Percentiles rank a stretch among this genome's conserved stretches.
Evolutionary conservation across 1,140 invertebrate species (phyloP).

Genomic region (Drosophila sp.): DNA sequence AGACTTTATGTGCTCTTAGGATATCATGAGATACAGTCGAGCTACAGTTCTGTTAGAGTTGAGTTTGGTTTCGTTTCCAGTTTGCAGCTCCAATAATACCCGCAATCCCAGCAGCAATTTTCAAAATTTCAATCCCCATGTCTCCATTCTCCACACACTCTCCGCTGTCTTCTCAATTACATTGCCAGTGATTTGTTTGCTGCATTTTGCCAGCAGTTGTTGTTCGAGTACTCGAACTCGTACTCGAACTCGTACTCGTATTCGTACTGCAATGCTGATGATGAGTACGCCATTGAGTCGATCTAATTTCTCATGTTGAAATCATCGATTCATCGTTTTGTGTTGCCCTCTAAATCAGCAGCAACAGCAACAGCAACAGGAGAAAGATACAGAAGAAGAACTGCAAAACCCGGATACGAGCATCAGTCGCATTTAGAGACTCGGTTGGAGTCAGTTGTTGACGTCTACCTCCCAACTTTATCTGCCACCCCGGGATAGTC

Average conservation of each 20-base stretch:
- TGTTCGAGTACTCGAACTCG: conserved; percentile 15
- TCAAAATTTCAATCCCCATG: conserved; percentile 59
- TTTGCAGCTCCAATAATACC: conserved; percentile 62
- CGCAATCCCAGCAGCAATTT: conserved; percentile 81
- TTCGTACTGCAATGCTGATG: conserved; percentile 60
- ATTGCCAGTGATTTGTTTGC: conserved; percentile 71
- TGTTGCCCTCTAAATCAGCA: conserved; percentile 71
- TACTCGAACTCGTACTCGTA: conserved; percentile 34
- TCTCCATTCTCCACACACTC: not conserved
- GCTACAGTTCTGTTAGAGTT: not conserved
- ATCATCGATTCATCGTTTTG: conserved; percentile 83
- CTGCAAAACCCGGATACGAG: conserved; percentile 17
- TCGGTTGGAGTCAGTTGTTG: conserved; percentile 29
- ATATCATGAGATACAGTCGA: conserved; percentile 16
- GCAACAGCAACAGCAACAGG: conserved; percentile 47
- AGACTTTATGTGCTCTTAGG: conserved; percentile 46
- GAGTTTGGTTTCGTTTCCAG: conserved; percentile 10
- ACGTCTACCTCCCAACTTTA: conserved; percentile 22
- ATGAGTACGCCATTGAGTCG: conserved; percentile 64
- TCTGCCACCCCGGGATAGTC: too few relatives aligned
- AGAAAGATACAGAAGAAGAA: conserved; percentile 16
- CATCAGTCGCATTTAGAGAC: conserved; percentile 23
- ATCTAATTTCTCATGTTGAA: conserved; percentile 81
- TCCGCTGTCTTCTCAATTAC: conserved; percentile 31
- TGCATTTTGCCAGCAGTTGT: conserved; percentile 40